These are phyloP conservation scores for Alloscopus bannaensis DNA, from an alignment of 2,888 invertebrate species.

Conservation along the genomic window DNA sequence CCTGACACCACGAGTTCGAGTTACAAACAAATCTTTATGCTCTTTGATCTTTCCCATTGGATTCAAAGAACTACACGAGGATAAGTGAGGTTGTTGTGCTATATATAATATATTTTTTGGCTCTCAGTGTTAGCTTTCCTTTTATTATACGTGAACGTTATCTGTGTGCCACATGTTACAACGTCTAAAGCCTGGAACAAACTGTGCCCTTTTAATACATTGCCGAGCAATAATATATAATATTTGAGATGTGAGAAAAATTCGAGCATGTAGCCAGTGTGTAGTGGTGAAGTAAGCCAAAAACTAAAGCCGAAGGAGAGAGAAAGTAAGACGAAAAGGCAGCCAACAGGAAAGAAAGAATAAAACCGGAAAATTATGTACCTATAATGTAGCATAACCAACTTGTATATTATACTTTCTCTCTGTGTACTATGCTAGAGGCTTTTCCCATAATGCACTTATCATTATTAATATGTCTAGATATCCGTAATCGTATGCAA, in stretches of 20 bases:
- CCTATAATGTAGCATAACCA: slow-evolving; percentile 36
- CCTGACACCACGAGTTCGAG: too few relatives aligned
- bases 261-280: too few relatives aligned
- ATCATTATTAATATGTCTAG: slow-evolving; percentile 16
- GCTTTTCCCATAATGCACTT: slow-evolving; percentile 1
- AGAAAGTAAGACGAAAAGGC: slow-evolving; percentile 20
- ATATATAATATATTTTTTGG: too few relatives aligned
- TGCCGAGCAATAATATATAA: slow-evolving; percentile 56
- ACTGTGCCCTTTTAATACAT: slow-evolving; percentile 62
- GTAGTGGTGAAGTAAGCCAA: slow-evolving; percentile 31
- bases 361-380: slow-evolving; percentile 62
- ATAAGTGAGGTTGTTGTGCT: too few relatives aligned
- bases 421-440: background rate
- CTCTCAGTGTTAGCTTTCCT: too few relatives aligned
- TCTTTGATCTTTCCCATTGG: background rate
- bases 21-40: too few relatives aligned
- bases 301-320: slow-evolving; percentile 21
- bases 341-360: slow-evolving; percentile 52
- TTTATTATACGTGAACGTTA: background rate
- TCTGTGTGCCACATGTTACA: slow-evolving; percentile 49
- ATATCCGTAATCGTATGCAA: slow-evolving; percentile 8
- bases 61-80: slow-evolving; percentile 3
- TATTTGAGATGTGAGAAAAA: slow-evolving; percentile 53
- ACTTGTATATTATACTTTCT: background rate
- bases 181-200: slow-evolving; percentile 55